These are phyloP conservation scores for Morone saxatilis DNA, from an alignment of 2,113 vertebrate species.

Conservation along the genomic window DNA sequence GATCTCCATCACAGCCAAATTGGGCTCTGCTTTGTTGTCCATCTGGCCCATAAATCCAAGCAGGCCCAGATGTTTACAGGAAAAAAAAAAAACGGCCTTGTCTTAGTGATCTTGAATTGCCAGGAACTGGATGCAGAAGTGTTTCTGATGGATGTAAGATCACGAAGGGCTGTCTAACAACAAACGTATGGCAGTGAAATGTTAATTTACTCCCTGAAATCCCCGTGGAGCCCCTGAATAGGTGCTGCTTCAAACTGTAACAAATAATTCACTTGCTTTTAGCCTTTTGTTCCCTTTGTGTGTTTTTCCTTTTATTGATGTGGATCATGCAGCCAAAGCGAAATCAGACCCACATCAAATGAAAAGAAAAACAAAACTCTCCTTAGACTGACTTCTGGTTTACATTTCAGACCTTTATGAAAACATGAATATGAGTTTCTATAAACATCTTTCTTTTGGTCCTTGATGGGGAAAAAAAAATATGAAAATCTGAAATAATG, in stretches of 20 bases:
- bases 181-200: slow-evolving; percentile 37
- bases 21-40: slow-evolving; percentile 71
- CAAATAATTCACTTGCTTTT: not conserved
- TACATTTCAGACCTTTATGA: not conserved
- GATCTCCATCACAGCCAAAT: slow-evolving; percentile 61
- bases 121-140: slow-evolving; percentile 40
- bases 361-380: not conserved
- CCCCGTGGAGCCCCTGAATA: not conserved
- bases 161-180: slow-evolving; percentile 28
- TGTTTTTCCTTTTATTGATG: not conserved
- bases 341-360: not conserved
- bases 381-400: not conserved
- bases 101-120: slow-evolving; percentile 25
- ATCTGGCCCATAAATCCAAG: slow-evolving; percentile 76
- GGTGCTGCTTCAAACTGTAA: not conserved
- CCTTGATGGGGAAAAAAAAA: not conserved
- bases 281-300: not conserved
- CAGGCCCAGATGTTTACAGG: slow-evolving; percentile 74
- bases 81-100: slow-evolving; percentile 35
- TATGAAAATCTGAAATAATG: not conserved
- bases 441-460: not conserved
- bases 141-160: slow-evolving; percentile 62
- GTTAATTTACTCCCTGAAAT: slow-evolving; percentile 7
- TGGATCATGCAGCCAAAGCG: not conserved
- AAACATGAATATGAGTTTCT: not conserved